Evolutionary conservation across 2,888 invertebrate genomes (phyloP), one percentile per base, ranked within the genome.

Genomic region (Adineta ricciae): DNA sequence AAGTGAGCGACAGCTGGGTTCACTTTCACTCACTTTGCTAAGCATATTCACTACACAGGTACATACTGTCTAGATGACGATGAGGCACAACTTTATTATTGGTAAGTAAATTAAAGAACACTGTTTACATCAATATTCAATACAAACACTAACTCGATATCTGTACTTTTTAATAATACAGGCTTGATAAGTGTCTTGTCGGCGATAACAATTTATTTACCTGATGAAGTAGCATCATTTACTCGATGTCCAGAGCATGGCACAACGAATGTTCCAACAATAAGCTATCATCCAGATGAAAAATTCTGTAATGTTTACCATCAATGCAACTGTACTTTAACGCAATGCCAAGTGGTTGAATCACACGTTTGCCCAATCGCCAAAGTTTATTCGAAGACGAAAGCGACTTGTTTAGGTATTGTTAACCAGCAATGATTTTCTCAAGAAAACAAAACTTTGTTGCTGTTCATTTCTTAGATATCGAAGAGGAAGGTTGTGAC

Each of bases 271-370:
- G 24, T n/a, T 8, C 4, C 78, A 5, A n/a, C 78, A n/a, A 78
- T 41, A 78, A n/a, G 24, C 14, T 78, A 41, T 41, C 41, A 78
- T n/a, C 2, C 38, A 0, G 85, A 85, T 24, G 73, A 50, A 38
- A 83, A 84, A 54, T 83, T 85, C n/a, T 85, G 85, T 38, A 85
- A 85, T 78, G 85, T 85, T 24, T 85, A 85, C 27, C 85, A 85
- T 82, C 73, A 85, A 83, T 85, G 85, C 54, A 83, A 85, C n/a
- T 85, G 85, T 32, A 24, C 27, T 36, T 8, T n/a, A 32, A 27
- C 38, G 7, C 19, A 46, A n/a, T 85, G 85, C 36, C 27, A 38
- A 2, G 36, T n/a, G 21, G 84, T 85, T 14, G 49, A 64, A 46
- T 83, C 84, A 19, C 78, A 83, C 38, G 85, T 85, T 27, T 85